A percentile compares a stretch with the other conserved stretches of the same genome.
Evolutionary conservation across 1,140 invertebrate species (phyloP).

Genomic region (Mamestra configurata): DNA sequence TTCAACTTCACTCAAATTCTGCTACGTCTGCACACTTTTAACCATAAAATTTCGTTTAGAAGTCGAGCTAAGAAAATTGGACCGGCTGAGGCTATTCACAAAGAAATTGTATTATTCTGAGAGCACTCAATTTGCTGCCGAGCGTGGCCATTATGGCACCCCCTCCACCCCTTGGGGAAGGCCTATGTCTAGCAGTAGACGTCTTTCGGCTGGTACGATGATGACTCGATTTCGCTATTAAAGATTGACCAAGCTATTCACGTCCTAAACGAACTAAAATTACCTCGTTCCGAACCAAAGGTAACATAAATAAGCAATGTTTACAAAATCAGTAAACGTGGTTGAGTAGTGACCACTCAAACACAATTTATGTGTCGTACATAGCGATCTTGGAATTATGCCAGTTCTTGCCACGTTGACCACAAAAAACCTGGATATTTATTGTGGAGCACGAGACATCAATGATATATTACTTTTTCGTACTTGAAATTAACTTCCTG

Average conservation of each 20-base stretch:
- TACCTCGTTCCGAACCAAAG: background rate
- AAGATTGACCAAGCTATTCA: background rate
- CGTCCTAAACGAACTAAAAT: background rate
- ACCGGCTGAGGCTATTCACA: too few relatives aligned
- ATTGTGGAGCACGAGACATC: constrained; percentile 15
- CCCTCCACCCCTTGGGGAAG: too few relatives aligned
- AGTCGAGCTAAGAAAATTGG: too few relatives aligned
- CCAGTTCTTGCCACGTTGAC: constrained; percentile 27
- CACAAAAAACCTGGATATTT: constrained; percentile 27
- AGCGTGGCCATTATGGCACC: too few relatives aligned
- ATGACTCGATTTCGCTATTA: too few relatives aligned
- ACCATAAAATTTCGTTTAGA: background rate
- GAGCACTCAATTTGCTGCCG: too few relatives aligned
- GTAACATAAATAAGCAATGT: constrained; percentile 16
- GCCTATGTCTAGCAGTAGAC: too few relatives aligned
- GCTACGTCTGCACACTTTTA: too few relatives aligned
- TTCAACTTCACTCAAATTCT: background rate
- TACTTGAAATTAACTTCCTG: constrained; percentile 22
- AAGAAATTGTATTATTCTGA: too few relatives aligned
- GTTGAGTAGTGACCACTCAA: constrained; percentile 44
- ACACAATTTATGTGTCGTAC: constrained; percentile 11
- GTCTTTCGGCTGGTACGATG: too few relatives aligned
- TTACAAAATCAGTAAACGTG: constrained; percentile 30
- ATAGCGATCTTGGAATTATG: constrained; percentile 14
- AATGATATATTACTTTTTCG: background rate